A percentile compares a stretch with the other conserved stretches of the same genome.
Evolutionary conservation across 92 coral and sea anemone genomes (phyloP).

Genomic region (Desmophyllum pertusum): DNA sequence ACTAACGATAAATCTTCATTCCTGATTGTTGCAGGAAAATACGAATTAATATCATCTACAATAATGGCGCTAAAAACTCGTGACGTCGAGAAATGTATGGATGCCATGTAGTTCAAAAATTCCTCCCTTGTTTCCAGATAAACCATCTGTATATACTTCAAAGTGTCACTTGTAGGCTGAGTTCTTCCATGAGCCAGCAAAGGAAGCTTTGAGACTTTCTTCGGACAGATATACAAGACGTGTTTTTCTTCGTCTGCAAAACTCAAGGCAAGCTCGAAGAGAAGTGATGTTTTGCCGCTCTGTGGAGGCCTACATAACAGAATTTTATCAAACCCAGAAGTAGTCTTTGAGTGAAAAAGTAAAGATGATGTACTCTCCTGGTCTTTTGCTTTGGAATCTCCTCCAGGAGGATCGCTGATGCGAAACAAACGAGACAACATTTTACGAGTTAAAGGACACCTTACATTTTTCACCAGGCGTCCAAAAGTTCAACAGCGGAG

Average conservation of each 20-base stretch:
- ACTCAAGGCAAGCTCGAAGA: constrained; percentile 84
- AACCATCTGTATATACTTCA: constrained; percentile 81
- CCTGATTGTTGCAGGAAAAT: constrained; percentile 58
- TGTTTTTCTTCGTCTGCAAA: constrained; percentile 84
- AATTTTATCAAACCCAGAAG: constrained; percentile 39
- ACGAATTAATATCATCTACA: constrained; percentile 78
- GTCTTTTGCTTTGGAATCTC: not conserved
- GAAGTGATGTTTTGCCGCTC: constrained; percentile 88
- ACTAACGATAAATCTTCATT: constrained; percentile 79
- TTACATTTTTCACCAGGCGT: constrained; percentile 25
- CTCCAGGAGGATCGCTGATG: constrained; percentile 11
- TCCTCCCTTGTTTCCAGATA: constrained; percentile 75
- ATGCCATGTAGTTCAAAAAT: constrained; percentile 73
- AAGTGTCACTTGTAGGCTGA: constrained; percentile 61
- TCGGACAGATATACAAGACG: constrained; percentile 82
- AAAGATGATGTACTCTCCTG: constrained; percentile 23
- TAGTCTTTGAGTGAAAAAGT: constrained; percentile 40
- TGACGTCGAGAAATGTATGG: constrained; percentile 57
- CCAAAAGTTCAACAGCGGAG: not conserved
- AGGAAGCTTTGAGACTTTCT: constrained; percentile 71
- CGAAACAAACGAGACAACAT: constrained; percentile 52
- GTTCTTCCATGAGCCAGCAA: constrained; percentile 68
- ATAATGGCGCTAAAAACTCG: constrained; percentile 54
- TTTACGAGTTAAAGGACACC: not conserved
- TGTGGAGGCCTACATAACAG: constrained; percentile 70